Percentiles rank a stretch among this genome's conserved stretches.
These are phyloP conservation scores for Decapterus maruadsi DNA, from an alignment of 2,797 vertebrate genomes.

Conservation along the genomic window DNA sequence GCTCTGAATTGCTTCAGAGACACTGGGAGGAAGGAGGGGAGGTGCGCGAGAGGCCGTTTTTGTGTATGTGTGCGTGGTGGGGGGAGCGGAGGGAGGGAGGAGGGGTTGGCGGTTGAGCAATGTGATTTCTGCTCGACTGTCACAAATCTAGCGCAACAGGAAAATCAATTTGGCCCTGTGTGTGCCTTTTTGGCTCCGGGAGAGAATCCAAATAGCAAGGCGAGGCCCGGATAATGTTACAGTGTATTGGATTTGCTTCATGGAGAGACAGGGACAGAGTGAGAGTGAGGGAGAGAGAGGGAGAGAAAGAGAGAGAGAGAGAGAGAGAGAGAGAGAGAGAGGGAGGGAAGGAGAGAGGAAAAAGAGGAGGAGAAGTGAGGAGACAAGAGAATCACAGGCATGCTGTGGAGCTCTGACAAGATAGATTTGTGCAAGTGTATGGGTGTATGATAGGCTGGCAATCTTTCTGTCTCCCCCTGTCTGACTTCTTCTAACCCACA, in stretches of 20 bases:
- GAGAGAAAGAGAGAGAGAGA: slow-evolving; percentile 42
- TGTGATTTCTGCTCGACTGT: slow-evolving; percentile 87
- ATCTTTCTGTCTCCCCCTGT: slow-evolving; percentile 68
- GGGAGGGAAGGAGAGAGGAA: slow-evolving; percentile 13
- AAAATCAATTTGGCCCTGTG: slow-evolving; percentile 88
- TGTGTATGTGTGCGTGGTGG: slow-evolving; percentile 45
- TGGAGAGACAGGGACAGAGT: slow-evolving; percentile 70
- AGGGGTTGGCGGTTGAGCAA: slow-evolving; percentile 80
- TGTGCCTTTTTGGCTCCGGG: slow-evolving; percentile 83
- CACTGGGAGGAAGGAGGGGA: slow-evolving; percentile 64
- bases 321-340: slow-evolving; percentile 15
- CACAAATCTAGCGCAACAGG: slow-evolving; percentile 88
- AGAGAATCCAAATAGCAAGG: slow-evolving; percentile 85
- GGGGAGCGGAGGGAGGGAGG: slow-evolving; percentile 49
- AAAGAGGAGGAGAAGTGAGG: slow-evolving; percentile 40
- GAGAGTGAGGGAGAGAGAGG: slow-evolving; percentile 31
- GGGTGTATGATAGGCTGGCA: slow-evolving; percentile 76
- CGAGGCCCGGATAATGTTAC: slow-evolving; percentile 83
- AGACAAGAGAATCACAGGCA: slow-evolving; percentile 75
- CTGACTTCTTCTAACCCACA: slow-evolving; percentile 25
- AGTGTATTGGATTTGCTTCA: slow-evolving; percentile 88
- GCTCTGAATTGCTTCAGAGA: slow-evolving; percentile 79
- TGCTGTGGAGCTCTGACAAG: slow-evolving; percentile 68
- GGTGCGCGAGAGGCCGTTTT: slow-evolving; percentile 36
- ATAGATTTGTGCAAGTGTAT: slow-evolving; percentile 80